Evolutionary conservation across 2,113 vertebrate species (phyloP).

Genomic region (Hymenochirus boettgeri): DNA sequence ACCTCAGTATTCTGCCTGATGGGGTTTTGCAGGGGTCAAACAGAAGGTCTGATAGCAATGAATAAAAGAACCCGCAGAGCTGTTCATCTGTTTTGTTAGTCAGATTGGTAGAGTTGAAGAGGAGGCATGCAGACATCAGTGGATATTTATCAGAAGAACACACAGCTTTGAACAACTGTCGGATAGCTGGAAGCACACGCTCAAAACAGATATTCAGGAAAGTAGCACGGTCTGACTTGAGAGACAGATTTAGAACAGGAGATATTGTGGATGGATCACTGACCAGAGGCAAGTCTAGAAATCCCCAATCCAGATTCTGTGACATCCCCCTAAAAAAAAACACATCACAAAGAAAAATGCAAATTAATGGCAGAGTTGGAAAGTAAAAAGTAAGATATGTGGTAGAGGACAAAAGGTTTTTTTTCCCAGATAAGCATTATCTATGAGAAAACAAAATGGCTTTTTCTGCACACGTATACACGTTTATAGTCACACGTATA

Average conservation of each 20-base stretch:
- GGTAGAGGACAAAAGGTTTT: no score
- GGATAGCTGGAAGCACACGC: constrained; percentile 19
- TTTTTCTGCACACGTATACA: no score
- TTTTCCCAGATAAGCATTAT: no score
- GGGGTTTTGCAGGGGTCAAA: constrained; percentile 3
- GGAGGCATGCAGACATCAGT: constrained; percentile 1
- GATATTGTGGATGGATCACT: not conserved
- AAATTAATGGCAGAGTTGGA: no score
- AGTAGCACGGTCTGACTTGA: constrained; percentile 3
- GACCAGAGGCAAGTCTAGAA: constrained; percentile 53
- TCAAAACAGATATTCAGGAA: constrained; percentile 12
- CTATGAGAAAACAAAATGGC: no score
- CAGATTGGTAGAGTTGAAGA: not conserved
- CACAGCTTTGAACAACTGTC: constrained; percentile 2
- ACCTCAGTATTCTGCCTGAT: not conserved
- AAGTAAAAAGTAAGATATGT: no score
- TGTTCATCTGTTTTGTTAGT: constrained; percentile 6
- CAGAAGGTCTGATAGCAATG: constrained; percentile 10
- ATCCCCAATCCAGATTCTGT: constrained; percentile 69
- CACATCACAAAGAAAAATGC: not conserved
- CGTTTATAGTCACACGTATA: no score
- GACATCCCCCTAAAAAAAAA: constrained; percentile 59
- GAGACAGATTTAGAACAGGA: constrained; percentile 1
- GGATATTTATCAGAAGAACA: not conserved
- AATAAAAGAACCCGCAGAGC: constrained; percentile 12